Conservation (phyloP, 2,888 invertebrate species). For the Periphyllus acericola region DNA sequence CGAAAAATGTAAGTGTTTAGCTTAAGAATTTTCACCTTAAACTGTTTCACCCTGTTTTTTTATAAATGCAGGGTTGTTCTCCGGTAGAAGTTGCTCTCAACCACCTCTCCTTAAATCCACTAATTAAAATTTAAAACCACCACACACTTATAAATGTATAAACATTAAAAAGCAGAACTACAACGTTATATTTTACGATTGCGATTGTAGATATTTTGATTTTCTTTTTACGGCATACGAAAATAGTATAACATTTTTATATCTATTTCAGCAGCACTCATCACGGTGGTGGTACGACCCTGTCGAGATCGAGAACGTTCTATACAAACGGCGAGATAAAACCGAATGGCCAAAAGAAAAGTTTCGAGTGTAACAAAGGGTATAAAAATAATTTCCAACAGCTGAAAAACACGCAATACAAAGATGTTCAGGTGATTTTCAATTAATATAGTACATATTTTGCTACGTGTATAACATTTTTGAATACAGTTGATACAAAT, state of each 20-base stretch:
- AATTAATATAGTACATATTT: not conserved
- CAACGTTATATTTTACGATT: not conserved
- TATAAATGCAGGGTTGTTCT: no score
- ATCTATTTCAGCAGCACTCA: conserved; percentile 10
- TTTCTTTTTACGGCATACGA: not conserved
- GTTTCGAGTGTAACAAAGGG: conserved; percentile 24
- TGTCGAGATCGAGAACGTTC: conserved; percentile 56
- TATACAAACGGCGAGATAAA: conserved; percentile 43
- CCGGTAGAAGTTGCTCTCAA: no score
- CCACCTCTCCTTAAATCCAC: no score
- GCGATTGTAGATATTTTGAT: not conserved
- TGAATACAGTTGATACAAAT: not conserved
- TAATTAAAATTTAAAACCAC: no score
- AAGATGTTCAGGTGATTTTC: conserved; percentile 26
- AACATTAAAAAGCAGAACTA: not conserved
- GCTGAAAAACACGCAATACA: conserved; percentile 9
- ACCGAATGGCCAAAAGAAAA: conserved; percentile 39
- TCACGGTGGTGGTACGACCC: not conserved
- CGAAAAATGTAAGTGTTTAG: no score
- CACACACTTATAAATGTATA: no score
- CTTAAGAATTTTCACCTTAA: no score
- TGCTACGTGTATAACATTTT: not conserved
- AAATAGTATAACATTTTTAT: not conserved
- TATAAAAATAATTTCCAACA: conserved; percentile 40
- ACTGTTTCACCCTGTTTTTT: no score